Evolutionary conservation across 2,888 invertebrate genomes (phyloP).

Genomic region (Pedicia rivosa): DNA sequence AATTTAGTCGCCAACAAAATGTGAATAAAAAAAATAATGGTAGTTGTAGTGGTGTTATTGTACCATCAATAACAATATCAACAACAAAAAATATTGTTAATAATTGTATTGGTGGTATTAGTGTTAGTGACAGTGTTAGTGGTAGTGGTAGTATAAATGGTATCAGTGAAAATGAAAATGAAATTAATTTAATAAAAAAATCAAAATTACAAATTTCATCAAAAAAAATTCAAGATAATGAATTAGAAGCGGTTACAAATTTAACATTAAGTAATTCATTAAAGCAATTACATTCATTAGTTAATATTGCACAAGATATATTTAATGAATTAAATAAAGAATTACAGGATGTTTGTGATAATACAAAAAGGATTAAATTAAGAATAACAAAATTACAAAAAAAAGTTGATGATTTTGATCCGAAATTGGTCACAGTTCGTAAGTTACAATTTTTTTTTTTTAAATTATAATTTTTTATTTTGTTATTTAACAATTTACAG

Average conservation of each 20-base stretch:
- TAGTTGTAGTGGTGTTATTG: constrained; percentile 14
- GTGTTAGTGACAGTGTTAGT: constrained; percentile 2
- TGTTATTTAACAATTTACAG: no score
- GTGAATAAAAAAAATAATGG: no score
- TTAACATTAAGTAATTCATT: constrained; percentile 72
- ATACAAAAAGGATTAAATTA: constrained; percentile 52
- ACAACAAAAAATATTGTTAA: constrained; percentile 16
- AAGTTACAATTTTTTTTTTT: constrained; percentile 39
- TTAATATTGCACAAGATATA: constrained; percentile 69
- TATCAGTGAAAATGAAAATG: not conserved
- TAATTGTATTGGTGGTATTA: no score
- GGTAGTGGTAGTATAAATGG: not conserved
- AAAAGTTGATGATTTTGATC: constrained; percentile 58
- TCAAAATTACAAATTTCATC: not conserved
- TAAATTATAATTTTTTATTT: not conserved
- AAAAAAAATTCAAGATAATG: constrained; percentile 42
- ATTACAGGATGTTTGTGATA: constrained; percentile 53
- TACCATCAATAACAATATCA: constrained; percentile 23
- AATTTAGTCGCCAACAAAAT: no score
- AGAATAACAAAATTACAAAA: constrained; percentile 55
- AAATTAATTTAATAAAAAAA: not conserved
- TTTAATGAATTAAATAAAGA: constrained; percentile 67
- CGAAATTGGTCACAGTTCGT: constrained; percentile 88
- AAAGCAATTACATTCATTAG: constrained; percentile 70
- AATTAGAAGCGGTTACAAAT: constrained; percentile 75